Base-by-base conservation (phyloP, 2,113 vertebrate genomes). In the Barbus barbus region DNA sequence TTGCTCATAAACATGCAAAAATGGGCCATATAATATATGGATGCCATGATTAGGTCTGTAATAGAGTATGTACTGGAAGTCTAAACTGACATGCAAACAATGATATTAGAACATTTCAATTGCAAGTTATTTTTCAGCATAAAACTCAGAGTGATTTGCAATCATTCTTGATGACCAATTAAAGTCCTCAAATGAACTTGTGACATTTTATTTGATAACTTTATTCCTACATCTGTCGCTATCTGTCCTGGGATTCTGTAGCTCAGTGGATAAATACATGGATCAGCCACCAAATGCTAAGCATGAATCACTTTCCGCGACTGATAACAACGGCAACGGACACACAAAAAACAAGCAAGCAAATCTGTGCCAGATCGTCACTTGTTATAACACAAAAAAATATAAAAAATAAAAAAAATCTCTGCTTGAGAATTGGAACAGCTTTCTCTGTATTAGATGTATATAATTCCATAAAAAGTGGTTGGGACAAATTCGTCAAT, bases 221-320 rank as follows among this genome's bases (percentile, higher is more conserved):
- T 73, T 1, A 38, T 41, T 73, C 33, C n/a, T 73, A 44, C 72
- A 48, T 74, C 72, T 73, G 71, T 14, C 38, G 22, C n/a, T 13
- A 4, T 73, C 69, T 74, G 13, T 73, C 41, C 71, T 5, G n/a
- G 71, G 71, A 46, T 74, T 74, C 24, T 74, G 41, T 48, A 46
- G 72, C 72, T 74, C 44, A 74, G 44, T 48, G 72, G 41, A 74
- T 74, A 74, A 74, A 48, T 24, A 28, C 72, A 74, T 24, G 72
- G 72, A 74, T 74, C 72, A 74, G 18, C 41, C 11, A 74, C 72
- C 72, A 74, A 74, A 74, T 74, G 72, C 44, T 74, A 74, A 28
- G 41, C 24, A 48, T 74, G 72, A 74, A 74, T 74, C 72, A 48
- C 72, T 28, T 74, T 48, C 22, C 1, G 38, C 7, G 44, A 48